Conservation (phyloP, 2,888 invertebrate genomes). For the Campaea margaritaria region DNA sequence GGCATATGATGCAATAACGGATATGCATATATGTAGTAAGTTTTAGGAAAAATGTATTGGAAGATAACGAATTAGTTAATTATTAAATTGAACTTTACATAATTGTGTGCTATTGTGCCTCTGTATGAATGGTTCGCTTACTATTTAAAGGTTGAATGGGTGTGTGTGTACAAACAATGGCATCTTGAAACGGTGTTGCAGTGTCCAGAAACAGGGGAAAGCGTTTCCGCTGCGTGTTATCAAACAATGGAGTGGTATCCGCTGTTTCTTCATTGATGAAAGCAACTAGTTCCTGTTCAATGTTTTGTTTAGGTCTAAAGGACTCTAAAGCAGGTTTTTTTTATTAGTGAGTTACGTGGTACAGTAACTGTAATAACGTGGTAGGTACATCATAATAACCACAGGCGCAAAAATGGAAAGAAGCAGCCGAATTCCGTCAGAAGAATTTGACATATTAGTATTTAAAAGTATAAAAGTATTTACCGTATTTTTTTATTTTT, state of each 20-base stretch:
- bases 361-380: background rate
- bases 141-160: slow-evolving; percentile 49
- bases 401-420: no score
- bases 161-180: slow-evolving; percentile 29
- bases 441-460: no score
- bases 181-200: slow-evolving; percentile 27
- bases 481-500: no score
- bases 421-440: no score
- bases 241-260: slow-evolving; percentile 56
- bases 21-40: no score
- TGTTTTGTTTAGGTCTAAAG: slow-evolving; percentile 6
- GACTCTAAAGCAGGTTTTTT: slow-evolving; percentile 8
- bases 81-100: no score
- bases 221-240: slow-evolving; percentile 56
- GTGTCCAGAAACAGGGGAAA: slow-evolving; percentile 50
- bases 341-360: background rate
- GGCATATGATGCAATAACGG: no score
- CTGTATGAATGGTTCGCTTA: slow-evolving; percentile 57
- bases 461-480: no score
- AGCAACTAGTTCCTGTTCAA: slow-evolving; percentile 31
- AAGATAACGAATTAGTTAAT: no score
- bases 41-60: no score
- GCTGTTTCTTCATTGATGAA: slow-evolving; percentile 46
- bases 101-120: no score
- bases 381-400: no score